These are phyloP conservation scores for Riptortus pedestris DNA, from an alignment of 1,140 invertebrate species.

Conservation along the genomic window DNA sequence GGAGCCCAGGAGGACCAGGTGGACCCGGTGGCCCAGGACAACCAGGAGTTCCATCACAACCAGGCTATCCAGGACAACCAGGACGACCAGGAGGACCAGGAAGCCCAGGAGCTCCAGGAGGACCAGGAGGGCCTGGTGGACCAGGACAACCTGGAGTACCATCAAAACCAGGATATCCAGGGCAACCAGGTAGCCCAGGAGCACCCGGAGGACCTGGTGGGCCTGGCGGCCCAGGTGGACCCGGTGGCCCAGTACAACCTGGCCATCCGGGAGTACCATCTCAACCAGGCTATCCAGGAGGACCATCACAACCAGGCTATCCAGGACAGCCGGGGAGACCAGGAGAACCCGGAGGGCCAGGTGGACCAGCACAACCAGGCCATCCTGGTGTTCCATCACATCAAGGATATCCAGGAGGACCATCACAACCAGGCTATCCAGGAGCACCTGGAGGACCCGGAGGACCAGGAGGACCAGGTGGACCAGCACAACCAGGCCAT, in stretches of 20 bases:
- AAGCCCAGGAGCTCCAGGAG: conserved; percentile 36
- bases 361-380: conserved; percentile 30
- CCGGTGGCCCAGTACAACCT: conserved; percentile 30
- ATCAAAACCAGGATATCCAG: conserved; percentile 30
- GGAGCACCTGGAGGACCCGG: conserved; percentile 28
- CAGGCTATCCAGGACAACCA: conserved; percentile 31
- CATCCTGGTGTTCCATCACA: conserved; percentile 33
- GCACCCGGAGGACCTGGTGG: conserved; percentile 31
- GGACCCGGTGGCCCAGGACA: conserved; percentile 27
- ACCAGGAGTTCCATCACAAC: conserved; percentile 29
- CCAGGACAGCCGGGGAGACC: conserved; percentile 27
- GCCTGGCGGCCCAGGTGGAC: conserved; percentile 27
- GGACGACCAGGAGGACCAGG: conserved; percentile 27
- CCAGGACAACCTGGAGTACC: conserved; percentile 31
- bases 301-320: conserved; percentile 24
- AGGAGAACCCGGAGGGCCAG: conserved; percentile 31
- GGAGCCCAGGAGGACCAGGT: conserved; percentile 29
- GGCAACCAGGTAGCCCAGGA: conserved; percentile 31
- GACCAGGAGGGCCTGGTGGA: conserved; percentile 29
- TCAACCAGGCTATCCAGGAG: conserved; percentile 29
- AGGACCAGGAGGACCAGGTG: conserved; percentile 27
- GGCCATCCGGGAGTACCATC: conserved; percentile 31
- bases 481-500: conserved; percentile 30
- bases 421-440: conserved; percentile 30
- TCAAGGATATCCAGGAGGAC: conserved; percentile 33